A percentile compares a stretch with the other conserved stretches of the same genome.
These are phyloP conservation scores for Pecten maximus DNA, from an alignment of 2,888 invertebrate species.

Conservation along the genomic window DNA sequence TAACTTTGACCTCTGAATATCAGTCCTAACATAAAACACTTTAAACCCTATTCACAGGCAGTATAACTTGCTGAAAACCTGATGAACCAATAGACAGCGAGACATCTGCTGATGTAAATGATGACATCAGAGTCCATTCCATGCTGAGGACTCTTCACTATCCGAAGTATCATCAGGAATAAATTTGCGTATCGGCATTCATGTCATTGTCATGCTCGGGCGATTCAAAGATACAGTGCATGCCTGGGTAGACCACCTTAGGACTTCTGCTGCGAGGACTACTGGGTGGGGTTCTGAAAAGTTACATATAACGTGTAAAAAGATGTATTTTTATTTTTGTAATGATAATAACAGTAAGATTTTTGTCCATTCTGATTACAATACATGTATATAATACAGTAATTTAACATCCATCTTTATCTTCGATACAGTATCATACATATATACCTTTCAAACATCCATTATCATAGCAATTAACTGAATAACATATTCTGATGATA, in stretches of 20 bases:
- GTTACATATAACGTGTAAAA: neutral
- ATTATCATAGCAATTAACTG: neutral
- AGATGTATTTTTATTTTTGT: too few relatives aligned
- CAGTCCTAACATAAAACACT: too few relatives aligned
- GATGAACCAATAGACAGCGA: too few relatives aligned
- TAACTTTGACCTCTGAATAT: too few relatives aligned
- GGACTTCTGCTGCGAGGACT: constrained; percentile 51
- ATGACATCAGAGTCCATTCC: too few relatives aligned
- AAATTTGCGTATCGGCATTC: neutral
- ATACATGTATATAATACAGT: neutral
- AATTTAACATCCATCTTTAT: too few relatives aligned
- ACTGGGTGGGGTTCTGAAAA: constrained; percentile 54
- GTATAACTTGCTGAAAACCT: too few relatives aligned
- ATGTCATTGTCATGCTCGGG: neutral
- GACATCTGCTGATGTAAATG: too few relatives aligned
- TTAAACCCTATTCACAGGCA: too few relatives aligned
- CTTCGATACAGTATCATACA: too few relatives aligned
- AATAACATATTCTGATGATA: neutral
- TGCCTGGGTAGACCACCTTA: constrained; percentile 37
- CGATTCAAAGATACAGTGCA: constrained; percentile 44
- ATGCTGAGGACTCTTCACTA: neutral
- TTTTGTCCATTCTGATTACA: neutral
- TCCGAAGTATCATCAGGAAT: neutral
- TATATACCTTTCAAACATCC: neutral
- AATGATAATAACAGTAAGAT: too few relatives aligned